Percentiles rank a stretch among this genome's conserved stretches.
Conservation (phyloP, 1,140 invertebrate genomes). For the Drosophila insularis region DNA sequence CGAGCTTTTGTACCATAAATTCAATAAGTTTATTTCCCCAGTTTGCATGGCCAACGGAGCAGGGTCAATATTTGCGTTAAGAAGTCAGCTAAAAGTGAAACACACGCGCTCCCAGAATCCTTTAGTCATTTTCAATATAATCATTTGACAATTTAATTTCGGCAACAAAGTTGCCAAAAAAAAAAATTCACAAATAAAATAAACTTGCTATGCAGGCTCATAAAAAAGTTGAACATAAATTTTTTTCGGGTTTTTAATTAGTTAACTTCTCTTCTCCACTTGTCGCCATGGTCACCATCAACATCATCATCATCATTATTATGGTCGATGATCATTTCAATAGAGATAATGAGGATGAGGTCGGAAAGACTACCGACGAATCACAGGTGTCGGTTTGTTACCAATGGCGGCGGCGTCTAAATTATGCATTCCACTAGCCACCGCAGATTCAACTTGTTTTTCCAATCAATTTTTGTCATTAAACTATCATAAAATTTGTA, state of each 20-base stretch:
- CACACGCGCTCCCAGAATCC: slow-evolving; percentile 12
- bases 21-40: slow-evolving; percentile 73
- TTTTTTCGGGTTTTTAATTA: slow-evolving; percentile 50
- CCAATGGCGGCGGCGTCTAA: slow-evolving; percentile 64
- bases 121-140: slow-evolving; percentile 47
- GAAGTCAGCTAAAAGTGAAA: slow-evolving; percentile 24
- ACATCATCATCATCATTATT: background rate
- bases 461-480: slow-evolving; percentile 75
- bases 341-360: slow-evolving; percentile 5
- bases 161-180: slow-evolving; percentile 53
- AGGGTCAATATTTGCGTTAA: slow-evolving; percentile 75
- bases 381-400: slow-evolving; percentile 69
- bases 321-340: background rate
- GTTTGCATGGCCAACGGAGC: slow-evolving; percentile 15
- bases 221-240: slow-evolving; percentile 55
- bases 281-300: slow-evolving; percentile 34
- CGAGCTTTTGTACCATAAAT: slow-evolving; percentile 61
- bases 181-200: background rate
- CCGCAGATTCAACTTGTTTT: slow-evolving; percentile 67
- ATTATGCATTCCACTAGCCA: slow-evolving; percentile 68
- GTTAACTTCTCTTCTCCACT: slow-evolving; percentile 36
- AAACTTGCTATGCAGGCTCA: slow-evolving; percentile 20
- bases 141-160: slow-evolving; percentile 68
- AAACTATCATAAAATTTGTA: slow-evolving; percentile 76
- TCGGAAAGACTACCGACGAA: slow-evolving; percentile 53